Evolutionary conservation across 2,113 vertebrate species (phyloP), one percentile per base, ranked within the genome.

Genomic region (Bos javanicus): DNA sequence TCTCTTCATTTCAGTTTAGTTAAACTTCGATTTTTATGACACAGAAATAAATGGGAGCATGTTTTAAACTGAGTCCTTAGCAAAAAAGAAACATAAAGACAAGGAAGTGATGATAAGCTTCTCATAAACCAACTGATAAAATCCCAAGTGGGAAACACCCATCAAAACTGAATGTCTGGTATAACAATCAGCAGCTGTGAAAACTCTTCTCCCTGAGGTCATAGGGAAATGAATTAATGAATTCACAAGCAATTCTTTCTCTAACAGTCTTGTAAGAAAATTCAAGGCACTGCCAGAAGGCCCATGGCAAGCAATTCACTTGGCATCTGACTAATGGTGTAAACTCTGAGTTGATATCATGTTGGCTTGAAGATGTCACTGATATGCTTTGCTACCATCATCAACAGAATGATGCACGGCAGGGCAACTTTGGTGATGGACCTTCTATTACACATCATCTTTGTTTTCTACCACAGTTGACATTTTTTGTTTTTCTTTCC

Each of bases 141-240:
- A 96, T 92, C 88, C 46, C 83, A 95, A 90, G 46, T 93, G 57
- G 50, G 46, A 43, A 91, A 74, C 39, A 80, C 16, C 76, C 30
- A 84, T 98, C 96, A 97, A 86, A 97, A 74, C 10, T 9, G 26
- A 94, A 19, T 60, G 76, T 90, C 14, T 62, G 39, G 36, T 36
- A 4, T 93, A 83, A 59, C 48, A 93, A 57, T 59, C 21, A 87
- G 92, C 92, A 91, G 93, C 90, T 97, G 86, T 85, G 13, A 74
- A 87, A 30, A 48, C 36, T 59, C 23, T 52, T 92, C 74, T 87
- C 83, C 89, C 91, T 81, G 78, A 83, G 56, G 90, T 85, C 54
- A 48, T 48, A 67, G 76, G 82, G 48, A 90, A 95, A 90, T 54
- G 80, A 97, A 97, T 62, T 76, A 97, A 97, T 95, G 93, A 94